Evolutionary conservation across 1,140 invertebrate species (phyloP), one percentile per base, ranked within the genome.

Genomic region (Myzus persicae): DNA sequence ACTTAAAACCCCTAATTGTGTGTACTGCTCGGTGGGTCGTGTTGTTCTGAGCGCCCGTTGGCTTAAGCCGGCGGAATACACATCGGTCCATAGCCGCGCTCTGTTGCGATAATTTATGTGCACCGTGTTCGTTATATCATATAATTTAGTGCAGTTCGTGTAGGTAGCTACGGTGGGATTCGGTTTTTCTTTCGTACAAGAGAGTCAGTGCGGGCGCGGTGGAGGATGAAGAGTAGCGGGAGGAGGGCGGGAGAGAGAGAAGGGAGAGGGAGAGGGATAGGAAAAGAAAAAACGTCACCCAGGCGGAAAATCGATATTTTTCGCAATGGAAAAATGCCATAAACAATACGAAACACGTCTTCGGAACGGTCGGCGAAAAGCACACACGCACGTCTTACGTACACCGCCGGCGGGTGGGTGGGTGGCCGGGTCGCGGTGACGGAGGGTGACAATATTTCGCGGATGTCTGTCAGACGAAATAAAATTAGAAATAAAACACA

Each of bases 1-100:
- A 76, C 59, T 76, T 76, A 76, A 76, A 76, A 76, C 59, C 59
- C 59, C 59, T 76, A 76, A 76, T 76, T 76, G 59, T 76, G 59
- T 76, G 59, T 76, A 76, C 59, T 76, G 59, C 59, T 76, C 31
- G 59, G 31, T n/a, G 59, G n/a, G 59, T n/a, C 59, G 18, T n/a
- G 59, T 76, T n/a, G 5, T 76, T n/a, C 31, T 76, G n/a, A 11
- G 59, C 59, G n/a, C 14, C 59, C 59, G 59, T 76, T 76, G n/a
- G 59, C 59, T 76, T 76, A 76, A 76, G 59, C 59, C 14, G 59
- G n/a, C n/a, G 59, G 31, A 76, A 76, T 76, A n/a, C 59, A 76
- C 59, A 76, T 76, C n/a, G 59, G 31, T 76, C 59, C 59, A n/a
- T 48, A 20, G 14, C 59, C 31, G 59, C 31, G 59, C 59, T 76